Base-by-base conservation (phyloP, 1,140 invertebrate species). In the Streblospio benedicti region DNA sequence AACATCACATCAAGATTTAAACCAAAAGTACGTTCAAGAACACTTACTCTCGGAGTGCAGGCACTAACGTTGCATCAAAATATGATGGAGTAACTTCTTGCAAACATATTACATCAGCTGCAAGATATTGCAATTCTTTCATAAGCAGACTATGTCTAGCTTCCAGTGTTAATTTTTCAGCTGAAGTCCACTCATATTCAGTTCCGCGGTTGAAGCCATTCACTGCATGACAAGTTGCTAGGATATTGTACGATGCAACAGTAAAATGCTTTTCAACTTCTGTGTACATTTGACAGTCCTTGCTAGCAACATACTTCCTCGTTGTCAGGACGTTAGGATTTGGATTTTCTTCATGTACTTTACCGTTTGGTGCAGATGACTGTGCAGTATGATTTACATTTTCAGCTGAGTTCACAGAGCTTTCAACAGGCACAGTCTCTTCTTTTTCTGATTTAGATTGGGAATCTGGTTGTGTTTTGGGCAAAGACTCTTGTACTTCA, bases 181-280 rank as follows among this genome's bases (percentile, higher is more conserved):
- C 44, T 28, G 66, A 57, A 18, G 72, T 71, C 57, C 69, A 74
- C 18, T n/a, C 52, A 66, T 77, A 77, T 55, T 72, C 69, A 47
- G 64, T 53, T 50, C 63, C 67, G 16, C 60, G 57, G 45, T 69
- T 49, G 6, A n/a, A n/a, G n/a, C 6, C 45, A 16, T 56, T 45
- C 31, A 50, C 55, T 2, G 60, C 60, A 57, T 73, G 69, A 62
- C 73, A 77, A 35, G 76, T 73, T 20, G 75, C 75, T 50, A 77
- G 62, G 38, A 77, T 71, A 57, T 77, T 77, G 59, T 77, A 77
- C 54, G 66, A 71, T 30, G 71, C 71, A 6, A 76, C 54, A 54
- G 66, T 69, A 64, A 76, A 77, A 20, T 67, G 63, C 50, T 68
- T 65, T 6, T 60, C 51, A 18, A 45, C 43, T 49, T 71, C 67